Evolutionary conservation across 1,140 invertebrate species (phyloP), one percentile per base, ranked within the genome.

Genomic region (Olivierus martensii): DNA sequence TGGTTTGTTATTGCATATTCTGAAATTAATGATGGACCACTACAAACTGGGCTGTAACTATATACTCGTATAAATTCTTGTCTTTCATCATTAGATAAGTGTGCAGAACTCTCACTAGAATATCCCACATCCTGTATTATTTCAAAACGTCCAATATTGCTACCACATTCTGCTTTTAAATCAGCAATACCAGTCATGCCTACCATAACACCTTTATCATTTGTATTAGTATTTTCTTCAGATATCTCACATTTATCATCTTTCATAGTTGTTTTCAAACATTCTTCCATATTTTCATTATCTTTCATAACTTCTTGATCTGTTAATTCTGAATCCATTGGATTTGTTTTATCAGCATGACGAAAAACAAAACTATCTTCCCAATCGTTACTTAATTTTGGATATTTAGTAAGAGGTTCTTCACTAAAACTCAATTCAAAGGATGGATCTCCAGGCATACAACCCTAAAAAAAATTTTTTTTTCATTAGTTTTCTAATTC

Each of bases 381-480:
- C 42, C 41, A 49, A 12, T 43, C 41, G 6, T 47, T 49, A 35
- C 53, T 52, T 18, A 59, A 28, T 19, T 54, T 48, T 2, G 54
- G 62, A 57, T 79, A 77, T 62, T 82, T 82, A 53, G 74, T 71
- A 37, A 79, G 76, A 35, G 80, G 80, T 62, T 81, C 79, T 67
- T 81, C 79, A 70, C 37, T 47, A 44, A 59, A 52, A 47, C 53
- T 59, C 17, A 44, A 46, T 11, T 59, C 57, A 10, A 56, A 28
- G 9, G 28, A 28, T 28, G 28, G 9, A 28, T 28, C 28, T 28
- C 28, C 28, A 6, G 28, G 9, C 28, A 28, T 28, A 28, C 28
- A 28, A 6, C 43, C 53, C 53, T 55, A 35, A n/a, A 44, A 49
- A 35, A 3, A 17, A 28, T 10, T 18, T 18, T 11, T 17, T n/a